Evolutionary conservation across 2,888 invertebrate genomes (phyloP), one percentile per base, ranked within the genome.

Genomic region (Pelosia muscerda): DNA sequence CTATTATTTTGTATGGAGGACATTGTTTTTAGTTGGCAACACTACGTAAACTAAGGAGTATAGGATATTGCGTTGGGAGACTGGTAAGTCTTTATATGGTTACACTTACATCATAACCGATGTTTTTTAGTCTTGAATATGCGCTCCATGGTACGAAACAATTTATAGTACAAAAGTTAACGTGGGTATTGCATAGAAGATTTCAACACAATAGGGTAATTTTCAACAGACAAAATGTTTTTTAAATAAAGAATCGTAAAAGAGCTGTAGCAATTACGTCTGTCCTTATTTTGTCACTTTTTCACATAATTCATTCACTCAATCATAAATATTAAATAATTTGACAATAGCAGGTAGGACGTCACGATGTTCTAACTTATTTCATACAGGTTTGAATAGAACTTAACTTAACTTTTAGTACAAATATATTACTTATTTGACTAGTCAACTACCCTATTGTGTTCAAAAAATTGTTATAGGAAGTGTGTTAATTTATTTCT

Each of bases 1-100:
- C 70, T 75, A 72, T 72, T 75, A 66, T 68, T 63, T 69, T 74
- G 34, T 68, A 69, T 79, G 83, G 83, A 84, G 83, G 83, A 84
- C 82, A 78, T 67, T 72, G 65, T 23, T 68, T 70, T 61, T 58
- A 9, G 65, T 79, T 81, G 78, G 81, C 75, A 78, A 77, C 73
- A 74, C 74, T 77, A 75, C 22, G 22, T 23, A 25, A 76, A 76
- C 34, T 72, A 70, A 63, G 60, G 62, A 70, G 65, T 57, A 55
- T 65, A 65, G 61, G 59, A 65, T 72, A 69, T 68, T 78, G 67
- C 26, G 54, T 71, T 63, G 65, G 64, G 56, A 69, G 61, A 72
- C 69, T 31, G 68, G 65, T 38, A 62, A 66, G 53, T 25, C 60
- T 69, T 58, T 10, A 56, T 56, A 69, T 64, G 58, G 60, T 72